Conservation (phyloP, 2,113 vertebrate species). For the Microcebus lehilahytsara region DNA sequence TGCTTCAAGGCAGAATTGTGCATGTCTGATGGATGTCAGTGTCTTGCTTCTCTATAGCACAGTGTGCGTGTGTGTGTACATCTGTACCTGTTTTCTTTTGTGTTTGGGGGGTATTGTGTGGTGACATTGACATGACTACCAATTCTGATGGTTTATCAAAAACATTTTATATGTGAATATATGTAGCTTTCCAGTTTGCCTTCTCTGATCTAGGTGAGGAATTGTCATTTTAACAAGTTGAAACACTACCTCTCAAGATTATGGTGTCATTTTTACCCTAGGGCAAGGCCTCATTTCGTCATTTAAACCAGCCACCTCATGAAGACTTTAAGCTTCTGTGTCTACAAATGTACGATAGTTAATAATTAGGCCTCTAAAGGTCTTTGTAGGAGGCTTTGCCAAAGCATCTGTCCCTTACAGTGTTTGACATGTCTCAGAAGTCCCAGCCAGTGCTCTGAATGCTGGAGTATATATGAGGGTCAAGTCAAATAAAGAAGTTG, state of each 20-base stretch:
- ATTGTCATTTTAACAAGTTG: constrained; percentile 24
- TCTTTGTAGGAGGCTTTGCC: constrained; percentile 3
- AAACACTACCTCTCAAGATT: constrained; percentile 39
- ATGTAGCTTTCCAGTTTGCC: not conserved
- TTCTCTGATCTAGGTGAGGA: not conserved
- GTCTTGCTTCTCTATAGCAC: not conserved
- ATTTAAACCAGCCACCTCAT: constrained; percentile 33
- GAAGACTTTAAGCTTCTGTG: constrained; percentile 46
- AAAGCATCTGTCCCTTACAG: not conserved
- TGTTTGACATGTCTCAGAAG: not conserved
- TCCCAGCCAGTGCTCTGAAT: not conserved
- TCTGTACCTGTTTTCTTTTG: not conserved
- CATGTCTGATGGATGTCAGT: not conserved
- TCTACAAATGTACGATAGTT: not conserved
- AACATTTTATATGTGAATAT: not conserved
- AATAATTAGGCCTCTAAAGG: not conserved
- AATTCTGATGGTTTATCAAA: not conserved
- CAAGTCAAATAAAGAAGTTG: not conserved
- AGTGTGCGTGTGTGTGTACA: too few species aligned
- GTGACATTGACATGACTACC: not conserved
- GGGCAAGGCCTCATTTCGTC: constrained; percentile 5
- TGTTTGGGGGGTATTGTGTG: not conserved
- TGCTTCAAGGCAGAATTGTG: constrained; percentile 14
- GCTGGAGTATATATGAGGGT: not conserved
- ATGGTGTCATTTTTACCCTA: constrained; percentile 13